A percentile compares a stretch with the other conserved stretches of the same genome.
These are phyloP conservation scores for Macaca mulatta DNA, from an alignment of 2,113 vertebrate genomes.

Conservation along the genomic window DNA sequence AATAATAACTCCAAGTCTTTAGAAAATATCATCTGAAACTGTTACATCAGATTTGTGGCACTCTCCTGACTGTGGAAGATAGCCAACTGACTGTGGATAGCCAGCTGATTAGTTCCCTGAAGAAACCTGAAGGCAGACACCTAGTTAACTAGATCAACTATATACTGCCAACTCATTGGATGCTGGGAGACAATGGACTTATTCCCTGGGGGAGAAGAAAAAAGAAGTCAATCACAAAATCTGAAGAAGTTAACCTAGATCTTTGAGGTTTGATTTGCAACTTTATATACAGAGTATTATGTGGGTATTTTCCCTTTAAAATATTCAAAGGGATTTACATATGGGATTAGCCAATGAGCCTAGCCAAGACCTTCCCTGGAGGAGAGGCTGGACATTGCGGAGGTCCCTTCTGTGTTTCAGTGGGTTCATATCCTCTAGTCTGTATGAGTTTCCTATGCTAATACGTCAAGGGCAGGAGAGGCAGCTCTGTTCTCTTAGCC, in stretches of 20 bases:
- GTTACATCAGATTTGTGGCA: not conserved
- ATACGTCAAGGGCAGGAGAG: not conserved
- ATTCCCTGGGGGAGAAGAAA: not conserved
- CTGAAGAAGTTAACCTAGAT: not conserved
- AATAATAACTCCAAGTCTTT: too few species aligned
- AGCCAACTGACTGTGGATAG: not conserved
- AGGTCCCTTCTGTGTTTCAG: not conserved
- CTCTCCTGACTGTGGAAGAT: not conserved
- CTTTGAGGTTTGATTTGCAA: not conserved
- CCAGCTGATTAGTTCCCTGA: not conserved
- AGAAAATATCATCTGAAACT: not conserved
- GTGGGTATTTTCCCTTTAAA: constrained; percentile 9
- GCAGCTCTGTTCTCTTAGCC: not conserved
- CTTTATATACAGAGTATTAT: not conserved
- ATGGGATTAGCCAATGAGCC: not conserved
- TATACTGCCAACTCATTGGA: not conserved
- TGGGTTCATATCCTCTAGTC: not conserved
- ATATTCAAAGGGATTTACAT: not conserved
- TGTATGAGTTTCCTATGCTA: not conserved
- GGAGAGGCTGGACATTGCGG: not conserved
- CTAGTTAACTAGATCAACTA: not conserved
- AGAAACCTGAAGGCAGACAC: constrained; percentile 2
- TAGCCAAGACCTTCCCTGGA: not conserved
- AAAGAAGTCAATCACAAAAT: not conserved
- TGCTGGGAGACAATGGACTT: not conserved